Evolutionary conservation across 2,113 vertebrate species (phyloP), one percentile per base, ranked within the genome.

Genomic region (Promerops cafer): DNA sequence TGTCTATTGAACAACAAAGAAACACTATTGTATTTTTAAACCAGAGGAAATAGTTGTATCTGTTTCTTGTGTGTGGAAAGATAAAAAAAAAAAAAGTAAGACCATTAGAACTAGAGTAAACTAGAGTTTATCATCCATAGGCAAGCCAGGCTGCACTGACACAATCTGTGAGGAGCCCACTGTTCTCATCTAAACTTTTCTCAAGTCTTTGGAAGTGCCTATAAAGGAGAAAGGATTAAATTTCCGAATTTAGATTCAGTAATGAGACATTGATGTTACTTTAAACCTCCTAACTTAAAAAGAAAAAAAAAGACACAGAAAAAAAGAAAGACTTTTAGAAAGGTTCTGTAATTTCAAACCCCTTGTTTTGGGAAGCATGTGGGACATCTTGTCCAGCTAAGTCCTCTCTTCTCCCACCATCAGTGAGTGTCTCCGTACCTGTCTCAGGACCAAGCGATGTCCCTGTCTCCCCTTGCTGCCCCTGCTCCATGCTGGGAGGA

Each of bases 401-500:
- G 21, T 59, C 28, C 12, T 80, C 15, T 74, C 47, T 35, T 75
- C 8, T 3, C 13, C 28, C 13, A 23, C 14, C 26, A 27, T 4
- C 39, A 35, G 3, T 15, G 28, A 27, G 40, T 10, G 22, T 24
- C n/a, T 84, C 28, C 3, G 6, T n/a, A 26, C 11, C 19, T 1
- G 1, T 66, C 39, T 30, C 75, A 63, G 65, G 60, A 44, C 8
- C 37, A 33, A 16, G 54, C 3, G 61, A 10, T 79, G 31, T 49
- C n/a, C 12, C 40, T 3, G 6, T 61, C 3, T 59, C 59, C 40
- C 24, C 13, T 23, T 33, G 45, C 54, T 0, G 0, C 14, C 16
- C 7, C 31, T 82, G n/a, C 64, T 69, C n/a, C 49, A 2, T 20
- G 54, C 45, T 37, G 68, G 59, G 45, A 74, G 52, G 24, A 59